These are phyloP conservation scores for Rhadina sibilatrix DNA, from an alignment of 2,113 vertebrate species.

Conservation along the genomic window DNA sequence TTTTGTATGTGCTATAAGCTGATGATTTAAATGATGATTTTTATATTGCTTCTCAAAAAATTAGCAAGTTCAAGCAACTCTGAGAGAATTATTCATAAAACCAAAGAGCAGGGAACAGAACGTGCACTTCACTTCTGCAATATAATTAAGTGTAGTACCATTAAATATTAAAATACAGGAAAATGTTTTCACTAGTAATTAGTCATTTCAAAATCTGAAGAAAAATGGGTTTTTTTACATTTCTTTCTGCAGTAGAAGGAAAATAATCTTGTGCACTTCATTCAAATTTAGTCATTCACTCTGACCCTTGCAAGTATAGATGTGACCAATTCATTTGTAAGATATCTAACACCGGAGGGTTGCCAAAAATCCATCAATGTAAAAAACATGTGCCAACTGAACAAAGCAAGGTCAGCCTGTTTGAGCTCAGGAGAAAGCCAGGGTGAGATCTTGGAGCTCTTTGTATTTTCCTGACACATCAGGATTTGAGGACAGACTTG, in stretches of 20 bases:
- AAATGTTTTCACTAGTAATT: slow-evolving; percentile 56
- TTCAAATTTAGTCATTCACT: not conserved
- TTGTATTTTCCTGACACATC: slow-evolving; percentile 14
- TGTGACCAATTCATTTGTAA: not conserved
- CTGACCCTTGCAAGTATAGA: not conserved
- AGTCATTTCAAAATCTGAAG: slow-evolving; percentile 5
- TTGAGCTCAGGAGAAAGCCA: slow-evolving; percentile 27
- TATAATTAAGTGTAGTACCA: slow-evolving; percentile 22
- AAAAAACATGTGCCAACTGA: not conserved
- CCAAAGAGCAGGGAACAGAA: not conserved
- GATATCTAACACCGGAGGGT: not conserved
- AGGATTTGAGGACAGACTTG: not conserved
- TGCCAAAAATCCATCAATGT: slow-evolving; percentile 21
- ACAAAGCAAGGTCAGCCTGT: slow-evolving; percentile 53
- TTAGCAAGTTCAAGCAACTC: not conserved
- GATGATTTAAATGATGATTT: not conserved
- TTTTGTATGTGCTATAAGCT: not conserved
- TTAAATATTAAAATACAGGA: slow-evolving; percentile 50
- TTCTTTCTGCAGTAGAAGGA: not conserved
- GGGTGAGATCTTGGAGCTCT: not conserved
- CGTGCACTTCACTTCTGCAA: not conserved
- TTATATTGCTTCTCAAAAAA: not conserved
- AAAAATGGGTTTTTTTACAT: not conserved
- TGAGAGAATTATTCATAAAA: slow-evolving; percentile 33
- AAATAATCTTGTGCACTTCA: not conserved